Evolutionary conservation across 2,113 vertebrate genomes (phyloP).

Genomic region (Anguilla rostrata): DNA sequence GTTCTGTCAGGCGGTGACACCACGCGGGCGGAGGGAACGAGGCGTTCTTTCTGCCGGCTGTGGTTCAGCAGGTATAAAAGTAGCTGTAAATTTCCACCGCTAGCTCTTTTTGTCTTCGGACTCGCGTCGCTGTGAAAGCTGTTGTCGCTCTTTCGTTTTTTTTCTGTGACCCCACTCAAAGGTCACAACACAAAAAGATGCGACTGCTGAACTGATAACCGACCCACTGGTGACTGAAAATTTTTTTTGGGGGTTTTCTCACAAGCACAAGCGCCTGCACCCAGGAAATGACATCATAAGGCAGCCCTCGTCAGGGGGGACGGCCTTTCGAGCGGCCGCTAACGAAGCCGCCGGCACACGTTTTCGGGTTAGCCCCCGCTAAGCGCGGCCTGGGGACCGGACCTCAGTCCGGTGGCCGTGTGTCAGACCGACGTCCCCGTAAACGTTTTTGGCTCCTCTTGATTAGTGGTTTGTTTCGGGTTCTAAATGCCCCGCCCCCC

Average conservation of each 20-base stretch:
- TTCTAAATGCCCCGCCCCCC: slow-evolving; percentile 7
- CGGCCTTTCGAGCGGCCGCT: slow-evolving; percentile 33
- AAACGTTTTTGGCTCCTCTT: slow-evolving; percentile 51
- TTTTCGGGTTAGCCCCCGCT: neutral
- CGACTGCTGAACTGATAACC: neutral
- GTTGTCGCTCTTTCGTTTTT: neutral
- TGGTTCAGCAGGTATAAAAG: neutral
- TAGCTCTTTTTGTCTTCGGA: neutral
- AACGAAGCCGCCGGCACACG: slow-evolving; percentile 11
- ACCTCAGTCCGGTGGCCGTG: neutral
- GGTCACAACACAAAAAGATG: neutral
- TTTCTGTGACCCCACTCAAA: no score
- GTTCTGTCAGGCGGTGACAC: neutral
- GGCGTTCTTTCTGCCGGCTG: neutral
- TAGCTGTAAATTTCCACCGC: neutral
- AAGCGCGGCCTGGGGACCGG: neutral
- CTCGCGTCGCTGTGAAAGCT: slow-evolving; percentile 6
- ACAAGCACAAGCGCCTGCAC: slow-evolving; percentile 26
- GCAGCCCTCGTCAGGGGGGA: slow-evolving; percentile 45
- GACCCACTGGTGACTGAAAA: neutral
- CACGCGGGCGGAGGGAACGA: neutral
- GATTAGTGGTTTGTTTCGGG: slow-evolving; percentile 58
- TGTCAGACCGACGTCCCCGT: slow-evolving; percentile 43
- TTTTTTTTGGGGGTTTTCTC: neutral
- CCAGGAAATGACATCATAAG: slow-evolving; percentile 34